Evolutionary conservation across 2,888 invertebrate genomes (phyloP).

Genomic region (Argynnis bischoffii): DNA sequence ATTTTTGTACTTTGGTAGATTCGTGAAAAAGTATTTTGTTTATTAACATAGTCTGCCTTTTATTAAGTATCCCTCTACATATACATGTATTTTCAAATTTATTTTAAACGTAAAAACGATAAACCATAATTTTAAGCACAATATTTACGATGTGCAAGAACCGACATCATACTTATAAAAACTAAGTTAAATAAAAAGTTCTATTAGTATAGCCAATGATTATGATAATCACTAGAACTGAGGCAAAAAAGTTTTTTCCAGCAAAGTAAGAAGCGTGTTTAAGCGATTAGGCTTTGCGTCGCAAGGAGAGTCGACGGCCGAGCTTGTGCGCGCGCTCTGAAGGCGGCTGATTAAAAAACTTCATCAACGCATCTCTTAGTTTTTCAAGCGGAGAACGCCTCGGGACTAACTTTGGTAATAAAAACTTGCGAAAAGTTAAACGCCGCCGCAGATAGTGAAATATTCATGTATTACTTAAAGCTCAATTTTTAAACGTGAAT

Average conservation of each 20-base stretch:
- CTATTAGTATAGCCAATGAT: no score
- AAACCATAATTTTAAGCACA: no score
- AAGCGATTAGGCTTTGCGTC: background rate
- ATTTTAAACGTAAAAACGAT: no score
- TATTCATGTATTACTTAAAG: conserved; percentile 37
- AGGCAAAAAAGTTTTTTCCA: no score
- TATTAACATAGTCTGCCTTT: no score
- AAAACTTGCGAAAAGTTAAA: conserved; percentile 48
- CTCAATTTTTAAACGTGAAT: conserved; percentile 32
- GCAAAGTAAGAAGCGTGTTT: background rate
- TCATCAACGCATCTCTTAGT: conserved; percentile 55
- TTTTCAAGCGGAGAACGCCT: conserved; percentile 44
- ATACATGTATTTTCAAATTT: no score
- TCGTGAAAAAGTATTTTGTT: no score
- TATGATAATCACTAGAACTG: no score
- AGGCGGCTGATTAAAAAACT: conserved; percentile 58
- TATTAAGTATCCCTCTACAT: no score
- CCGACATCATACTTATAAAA: no score
- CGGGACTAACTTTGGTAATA: conserved; percentile 54
- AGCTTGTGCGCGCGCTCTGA: background rate
- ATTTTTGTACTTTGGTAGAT: background rate
- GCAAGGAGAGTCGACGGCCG: background rate
- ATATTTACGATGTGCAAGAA: no score
- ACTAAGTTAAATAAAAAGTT: no score
- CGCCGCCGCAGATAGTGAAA: conserved; percentile 35